Conservation (phyloP, 2,888 invertebrate species). For the Caenorhabditis wallacei region DNA sequence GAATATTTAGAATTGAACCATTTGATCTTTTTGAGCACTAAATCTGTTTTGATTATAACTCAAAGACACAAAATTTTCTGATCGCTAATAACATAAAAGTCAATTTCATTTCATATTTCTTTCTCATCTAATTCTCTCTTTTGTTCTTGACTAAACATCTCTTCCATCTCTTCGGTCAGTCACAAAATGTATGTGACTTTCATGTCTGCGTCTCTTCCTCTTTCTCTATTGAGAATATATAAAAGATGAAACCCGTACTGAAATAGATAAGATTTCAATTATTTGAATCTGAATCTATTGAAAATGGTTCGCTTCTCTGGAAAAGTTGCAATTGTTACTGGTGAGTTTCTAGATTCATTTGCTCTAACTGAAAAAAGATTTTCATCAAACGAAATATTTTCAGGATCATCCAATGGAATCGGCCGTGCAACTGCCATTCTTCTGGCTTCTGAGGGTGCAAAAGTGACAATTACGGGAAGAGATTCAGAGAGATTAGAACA, state of each 20-base stretch:
- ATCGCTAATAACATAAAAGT: neutral
- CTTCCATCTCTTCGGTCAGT: constrained; percentile 11
- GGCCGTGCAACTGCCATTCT: constrained; percentile 46
- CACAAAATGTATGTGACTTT: constrained; percentile 30
- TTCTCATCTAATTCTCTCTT: neutral
- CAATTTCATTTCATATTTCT: neutral
- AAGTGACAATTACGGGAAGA: constrained; percentile 49
- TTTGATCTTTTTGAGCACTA: neutral
- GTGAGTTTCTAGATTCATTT: constrained; percentile 3
- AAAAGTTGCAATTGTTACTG: constrained; percentile 43
- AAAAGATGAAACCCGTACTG: neutral
- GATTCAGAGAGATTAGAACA: constrained; percentile 34
- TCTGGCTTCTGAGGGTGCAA: constrained; percentile 47
- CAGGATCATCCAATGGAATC: constrained; percentile 45
- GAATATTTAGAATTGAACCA: no score
- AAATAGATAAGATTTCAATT: neutral
- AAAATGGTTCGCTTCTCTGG: constrained; percentile 41
- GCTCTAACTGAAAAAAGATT: no score
- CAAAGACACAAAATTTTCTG: neutral
- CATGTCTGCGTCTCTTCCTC: constrained; percentile 8
- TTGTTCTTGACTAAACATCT: constrained; percentile 8
- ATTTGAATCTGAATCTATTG: neutral
- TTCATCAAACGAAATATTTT: neutral
- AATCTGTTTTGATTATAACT: neutral
- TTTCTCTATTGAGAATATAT: neutral